Conservation (phyloP, 1,140 invertebrate genomes). For the Scylla paramamosain region DNA sequence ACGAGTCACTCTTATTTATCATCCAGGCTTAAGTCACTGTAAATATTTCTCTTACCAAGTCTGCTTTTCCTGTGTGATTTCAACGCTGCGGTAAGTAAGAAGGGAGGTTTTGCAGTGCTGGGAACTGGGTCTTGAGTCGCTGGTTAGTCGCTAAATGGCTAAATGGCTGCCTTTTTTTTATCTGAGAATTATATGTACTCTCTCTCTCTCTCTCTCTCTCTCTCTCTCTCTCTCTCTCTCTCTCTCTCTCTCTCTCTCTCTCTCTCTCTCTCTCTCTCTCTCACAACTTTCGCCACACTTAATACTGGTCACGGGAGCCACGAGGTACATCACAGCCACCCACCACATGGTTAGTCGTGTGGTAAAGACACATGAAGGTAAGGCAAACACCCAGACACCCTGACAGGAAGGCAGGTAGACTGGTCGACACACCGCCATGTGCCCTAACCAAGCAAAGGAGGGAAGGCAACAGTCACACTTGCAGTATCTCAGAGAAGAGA, state of each 20-base stretch:
- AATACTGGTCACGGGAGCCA: too few relatives aligned
- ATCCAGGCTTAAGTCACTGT: background rate
- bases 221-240: too few relatives aligned
- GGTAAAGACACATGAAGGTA: background rate
- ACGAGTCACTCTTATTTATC: background rate
- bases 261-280: too few relatives aligned
- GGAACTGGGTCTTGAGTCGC: too few relatives aligned
- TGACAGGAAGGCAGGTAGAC: background rate
- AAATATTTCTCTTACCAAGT: background rate
- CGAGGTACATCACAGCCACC: background rate
- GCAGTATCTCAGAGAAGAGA: conserved; percentile 3
- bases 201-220: too few relatives aligned
- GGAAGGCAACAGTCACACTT: background rate
- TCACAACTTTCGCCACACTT: too few relatives aligned
- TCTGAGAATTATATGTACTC: too few relatives aligned
- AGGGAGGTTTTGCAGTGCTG: background rate
- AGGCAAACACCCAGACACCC: background rate
- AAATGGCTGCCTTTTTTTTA: too few relatives aligned
- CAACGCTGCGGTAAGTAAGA: background rate
- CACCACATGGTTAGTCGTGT: background rate
- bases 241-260: too few relatives aligned
- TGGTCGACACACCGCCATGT: background rate
- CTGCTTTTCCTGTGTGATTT: background rate
- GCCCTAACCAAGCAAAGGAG: conserved; percentile 8
- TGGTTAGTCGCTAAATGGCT: too few relatives aligned